These are phyloP conservation scores for Hippocampus abdominalis DNA, from an alignment of 2,113 vertebrate species.

Conservation along the genomic window DNA sequence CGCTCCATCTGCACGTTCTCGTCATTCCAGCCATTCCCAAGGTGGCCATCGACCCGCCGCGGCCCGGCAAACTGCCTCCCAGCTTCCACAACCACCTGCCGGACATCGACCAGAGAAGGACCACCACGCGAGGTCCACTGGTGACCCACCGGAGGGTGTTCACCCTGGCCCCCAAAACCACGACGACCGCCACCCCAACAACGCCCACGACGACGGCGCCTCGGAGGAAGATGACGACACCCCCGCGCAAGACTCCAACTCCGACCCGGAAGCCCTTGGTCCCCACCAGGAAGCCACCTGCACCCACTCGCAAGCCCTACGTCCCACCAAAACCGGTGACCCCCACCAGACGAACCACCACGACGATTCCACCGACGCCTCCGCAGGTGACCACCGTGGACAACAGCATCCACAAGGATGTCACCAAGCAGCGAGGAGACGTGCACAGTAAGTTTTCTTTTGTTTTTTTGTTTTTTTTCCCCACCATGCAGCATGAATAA, in stretches of 20 bases:
- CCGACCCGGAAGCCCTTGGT: conserved; percentile 48
- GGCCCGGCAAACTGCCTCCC: conserved; percentile 65
- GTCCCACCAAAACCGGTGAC: conserved; percentile 33
- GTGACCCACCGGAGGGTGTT: conserved; percentile 57
- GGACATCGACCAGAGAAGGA: conserved; percentile 68
- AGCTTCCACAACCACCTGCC: conserved; percentile 77
- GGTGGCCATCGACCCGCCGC: conserved; percentile 77
- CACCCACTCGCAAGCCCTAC: conserved; percentile 49
- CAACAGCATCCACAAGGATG: conserved; percentile 84
- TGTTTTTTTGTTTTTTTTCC: not conserved
- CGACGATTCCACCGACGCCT: not conserved
- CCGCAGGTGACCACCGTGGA: conserved; percentile 71
- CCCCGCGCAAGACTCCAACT: conserved; percentile 39
- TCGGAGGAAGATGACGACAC: conserved; percentile 42
- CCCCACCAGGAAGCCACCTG: conserved; percentile 52
- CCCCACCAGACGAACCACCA: conserved; percentile 40
- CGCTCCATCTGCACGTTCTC: conserved; percentile 39
- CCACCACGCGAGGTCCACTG: conserved; percentile 61
- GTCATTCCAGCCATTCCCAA: conserved; percentile 75
- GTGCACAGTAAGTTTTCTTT: conserved; percentile 86
- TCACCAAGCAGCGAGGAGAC: conserved; percentile 89
- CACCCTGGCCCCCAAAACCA: conserved; percentile 35
- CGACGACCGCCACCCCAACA: conserved; percentile 42
- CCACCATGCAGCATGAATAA: not conserved
- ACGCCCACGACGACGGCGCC: conserved; percentile 41